Base-by-base conservation (phyloP, 2,113 vertebrate species). In the Calidris pygmaea region DNA sequence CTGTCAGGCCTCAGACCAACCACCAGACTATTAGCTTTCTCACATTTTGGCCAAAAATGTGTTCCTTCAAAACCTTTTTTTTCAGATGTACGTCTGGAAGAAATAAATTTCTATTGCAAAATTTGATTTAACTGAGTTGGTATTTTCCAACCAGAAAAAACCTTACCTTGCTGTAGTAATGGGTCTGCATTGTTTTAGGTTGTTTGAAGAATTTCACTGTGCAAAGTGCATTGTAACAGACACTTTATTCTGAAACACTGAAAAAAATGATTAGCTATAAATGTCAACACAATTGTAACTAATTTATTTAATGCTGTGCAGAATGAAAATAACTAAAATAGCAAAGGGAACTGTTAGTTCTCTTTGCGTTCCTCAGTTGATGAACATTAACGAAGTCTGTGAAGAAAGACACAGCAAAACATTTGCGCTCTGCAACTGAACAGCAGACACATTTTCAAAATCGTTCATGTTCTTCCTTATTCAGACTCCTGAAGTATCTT, bases 261-360 rank as follows among this genome's bases (percentile, higher is more conserved):
- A 60, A 93, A 88, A 91, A 76, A 93, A 41, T 60, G 30, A 87
- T 85, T 93, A 55, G 5, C 37, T 88, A 59, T 80, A 90, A 66
- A 73, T 71, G 55, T 88, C 71, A 86, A 73, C 45, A 79, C 41
- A 91, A 76, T 89, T 81, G 88, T 94, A 91, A 70, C 71, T 94
- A 80, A 83, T 89, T 94, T 90, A 15, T 83, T 89, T 93, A 95
- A 73, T 91, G 82, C 7, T 85, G 50, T 73, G 45, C n/a, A 82
- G 53, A 76, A 71, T 83, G 26, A 73, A 96, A 87, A 80, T 80
- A 83, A 90, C 68, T 66, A 58, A 68, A 91, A 71, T 32, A 87
- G 32, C 13, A 75, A 90, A 58, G 10, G 39, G 50, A 95, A 77
- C 37, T 45, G 12, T 56, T 84, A 59, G 19, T 60, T 79, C 16